phyloP scores from a whole-genome alignment of 30 jellyfish, hydroid and myxozoan genomes.

The Chrysaora quinquecirrha region DNA sequence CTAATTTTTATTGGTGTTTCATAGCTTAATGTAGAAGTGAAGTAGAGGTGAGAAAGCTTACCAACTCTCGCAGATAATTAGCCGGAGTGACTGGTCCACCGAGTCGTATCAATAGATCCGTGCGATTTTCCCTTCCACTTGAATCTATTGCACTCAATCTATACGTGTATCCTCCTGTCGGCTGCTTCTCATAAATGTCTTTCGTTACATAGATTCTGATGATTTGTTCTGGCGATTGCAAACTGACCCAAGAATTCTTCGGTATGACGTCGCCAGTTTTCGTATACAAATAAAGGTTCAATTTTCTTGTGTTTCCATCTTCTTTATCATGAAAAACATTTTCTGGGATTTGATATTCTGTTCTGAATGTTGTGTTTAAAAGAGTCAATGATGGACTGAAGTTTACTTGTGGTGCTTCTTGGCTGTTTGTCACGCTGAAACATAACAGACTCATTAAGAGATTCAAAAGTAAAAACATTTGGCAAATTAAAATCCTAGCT shows the following conservation, averaged over 20 bases:
- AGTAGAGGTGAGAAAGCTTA: not conserved
- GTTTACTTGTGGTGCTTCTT: not conserved
- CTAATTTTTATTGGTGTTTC: not conserved
- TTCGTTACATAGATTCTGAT: slow-evolving; percentile 17
- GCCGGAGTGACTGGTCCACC: slow-evolving; percentile 32
- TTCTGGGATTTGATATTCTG: slow-evolving; percentile 13
- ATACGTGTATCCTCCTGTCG: slow-evolving; percentile 37
- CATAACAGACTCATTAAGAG: too few relatives aligned
- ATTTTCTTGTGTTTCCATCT: slow-evolving; percentile 49
- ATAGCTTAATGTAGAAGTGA: not conserved
- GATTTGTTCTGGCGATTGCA: not conserved
- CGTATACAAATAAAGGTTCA: slow-evolving; percentile 17
- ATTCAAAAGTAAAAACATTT: too few relatives aligned
- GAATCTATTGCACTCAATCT: slow-evolving; percentile 60
- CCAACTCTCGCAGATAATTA: slow-evolving; percentile 25
- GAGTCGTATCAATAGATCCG: slow-evolving; percentile 12
- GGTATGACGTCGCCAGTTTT: slow-evolving; percentile 45
- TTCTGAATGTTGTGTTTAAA: slow-evolving; percentile 18
- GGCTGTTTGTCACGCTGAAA: not conserved
- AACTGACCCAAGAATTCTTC: slow-evolving; percentile 41
- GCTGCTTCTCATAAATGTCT: slow-evolving; percentile 30
- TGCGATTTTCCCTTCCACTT: slow-evolving; percentile 53
- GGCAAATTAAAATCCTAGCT: too few relatives aligned
- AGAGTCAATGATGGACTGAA: not conserved
- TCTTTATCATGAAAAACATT: slow-evolving; percentile 38